Evolutionary conservation across 2,113 vertebrate genomes (phyloP).

Genomic region (Microtus ochrogaster): DNA sequence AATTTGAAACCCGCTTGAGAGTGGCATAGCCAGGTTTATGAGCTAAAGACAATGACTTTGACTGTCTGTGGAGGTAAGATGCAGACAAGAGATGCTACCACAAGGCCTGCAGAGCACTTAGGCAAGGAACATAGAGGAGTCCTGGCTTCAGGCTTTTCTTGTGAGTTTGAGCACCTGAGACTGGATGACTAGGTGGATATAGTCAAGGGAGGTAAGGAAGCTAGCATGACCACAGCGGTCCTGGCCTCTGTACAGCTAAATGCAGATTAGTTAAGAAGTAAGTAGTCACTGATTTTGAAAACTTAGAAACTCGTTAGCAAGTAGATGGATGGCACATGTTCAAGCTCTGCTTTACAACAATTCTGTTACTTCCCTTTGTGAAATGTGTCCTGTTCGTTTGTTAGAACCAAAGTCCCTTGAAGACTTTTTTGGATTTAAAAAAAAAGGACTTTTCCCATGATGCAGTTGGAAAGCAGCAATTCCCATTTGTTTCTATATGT

Average conservation of each 20-base stretch:
- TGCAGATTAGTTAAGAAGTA: not conserved
- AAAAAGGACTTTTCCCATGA: conserved; percentile 41
- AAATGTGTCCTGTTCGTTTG: conserved; percentile 30
- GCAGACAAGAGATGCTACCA: too few species aligned
- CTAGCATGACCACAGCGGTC: not conserved
- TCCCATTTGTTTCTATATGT: conserved; percentile 58
- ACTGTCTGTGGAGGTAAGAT: not conserved
- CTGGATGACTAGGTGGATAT: not conserved
- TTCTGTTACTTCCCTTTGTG: not conserved
- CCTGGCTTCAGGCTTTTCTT: not conserved
- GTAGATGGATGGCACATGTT: not conserved
- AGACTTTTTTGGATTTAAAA: not conserved
- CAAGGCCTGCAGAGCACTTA: not conserved
- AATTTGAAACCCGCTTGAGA: not conserved
- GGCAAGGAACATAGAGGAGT: not conserved
- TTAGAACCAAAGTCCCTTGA: not conserved
- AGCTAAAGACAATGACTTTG: not conserved
- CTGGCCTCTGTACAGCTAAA: conserved; percentile 2
- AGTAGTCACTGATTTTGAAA: not conserved
- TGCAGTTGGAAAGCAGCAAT: conserved; percentile 46
- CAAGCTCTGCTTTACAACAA: conserved; percentile 17
- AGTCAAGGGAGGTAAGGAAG: not conserved
- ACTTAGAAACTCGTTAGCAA: conserved; percentile 6
- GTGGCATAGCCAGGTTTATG: not conserved
- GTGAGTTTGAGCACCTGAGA: not conserved